A percentile compares a stretch with the other conserved stretches of the same genome.
phyloP scores from a whole-genome alignment of 2,113 vertebrate species.

The Sturnus vulgaris region DNA sequence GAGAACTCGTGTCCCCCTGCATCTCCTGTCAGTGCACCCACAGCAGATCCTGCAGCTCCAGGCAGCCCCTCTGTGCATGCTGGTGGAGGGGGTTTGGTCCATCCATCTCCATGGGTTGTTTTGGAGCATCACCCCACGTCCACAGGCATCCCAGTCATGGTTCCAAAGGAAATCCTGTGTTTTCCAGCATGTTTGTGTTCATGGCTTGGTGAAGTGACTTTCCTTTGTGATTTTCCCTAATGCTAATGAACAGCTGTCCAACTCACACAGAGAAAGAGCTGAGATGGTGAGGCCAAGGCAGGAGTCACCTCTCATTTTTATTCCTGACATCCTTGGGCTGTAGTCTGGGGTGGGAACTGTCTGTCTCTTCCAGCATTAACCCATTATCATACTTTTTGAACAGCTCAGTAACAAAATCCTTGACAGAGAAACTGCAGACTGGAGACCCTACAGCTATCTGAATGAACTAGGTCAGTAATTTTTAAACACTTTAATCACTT shows the following conservation, averaged over 20 bases:
- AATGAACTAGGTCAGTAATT: slow-evolving; percentile 90
- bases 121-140: not conserved
- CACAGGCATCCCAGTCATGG: rapidly evolving
- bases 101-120: not conserved
- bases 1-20: not conserved
- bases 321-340: not conserved
- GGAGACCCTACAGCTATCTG: slow-evolving; percentile 93
- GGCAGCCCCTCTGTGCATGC: not conserved
- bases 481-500: slow-evolving; percentile 45
- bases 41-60: not conserved
- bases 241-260: not conserved
- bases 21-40: not conserved
- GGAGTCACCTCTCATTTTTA: not conserved
- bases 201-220: slow-evolving; percentile 14
- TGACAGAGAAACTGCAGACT: slow-evolving; percentile 83
- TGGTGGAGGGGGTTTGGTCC: not conserved
- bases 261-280: not conserved
- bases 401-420: slow-evolving; percentile 87
- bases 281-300: not conserved
- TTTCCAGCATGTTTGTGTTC: slow-evolving; percentile 42
- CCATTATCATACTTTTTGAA: slow-evolving; percentile 72
- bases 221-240: slow-evolving; percentile 51
- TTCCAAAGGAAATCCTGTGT: not conserved
- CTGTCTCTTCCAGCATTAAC: slow-evolving; percentile 57
- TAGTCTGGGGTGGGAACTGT: slow-evolving; percentile 36